phyloP scores from a whole-genome alignment of 2,113 vertebrate genomes.

The Balaenoptera acutorostrata region DNA sequence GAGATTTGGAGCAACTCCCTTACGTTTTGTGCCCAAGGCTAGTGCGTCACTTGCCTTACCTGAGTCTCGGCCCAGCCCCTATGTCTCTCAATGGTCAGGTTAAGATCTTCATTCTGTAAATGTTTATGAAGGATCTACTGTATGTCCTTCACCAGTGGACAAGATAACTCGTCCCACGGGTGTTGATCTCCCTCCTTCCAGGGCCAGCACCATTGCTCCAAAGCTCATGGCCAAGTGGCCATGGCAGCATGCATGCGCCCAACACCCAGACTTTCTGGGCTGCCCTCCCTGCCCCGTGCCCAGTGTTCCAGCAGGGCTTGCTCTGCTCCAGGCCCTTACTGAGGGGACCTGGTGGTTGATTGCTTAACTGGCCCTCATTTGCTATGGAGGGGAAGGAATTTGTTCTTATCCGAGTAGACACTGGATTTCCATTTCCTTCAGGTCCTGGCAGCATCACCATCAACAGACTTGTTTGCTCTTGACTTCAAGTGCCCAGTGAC shows the following conservation, averaged over 20 bases:
- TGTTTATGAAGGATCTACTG: background rate
- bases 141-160: background rate
- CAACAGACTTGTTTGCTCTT: background rate
- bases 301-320: background rate
- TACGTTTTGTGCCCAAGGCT: background rate
- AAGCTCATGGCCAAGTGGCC: background rate
- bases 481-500: background rate
- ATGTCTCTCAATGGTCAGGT: background rate
- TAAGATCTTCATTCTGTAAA: background rate
- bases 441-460: background rate
- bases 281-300: rapidly evolving
- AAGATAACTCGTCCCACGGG: background rate
- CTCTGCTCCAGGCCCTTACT: background rate
- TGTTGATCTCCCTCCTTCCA: background rate
- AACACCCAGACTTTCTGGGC: background rate
- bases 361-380: background rate
- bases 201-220: background rate
- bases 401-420: background rate
- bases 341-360: background rate
- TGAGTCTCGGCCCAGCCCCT: too few species aligned
- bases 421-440: background rate
- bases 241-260: background rate
- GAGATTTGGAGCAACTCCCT: background rate
- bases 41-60: background rate
- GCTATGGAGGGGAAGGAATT: background rate